phyloP scores from a whole-genome alignment of 1,140 invertebrate species.

The Asobara japonica region DNA sequence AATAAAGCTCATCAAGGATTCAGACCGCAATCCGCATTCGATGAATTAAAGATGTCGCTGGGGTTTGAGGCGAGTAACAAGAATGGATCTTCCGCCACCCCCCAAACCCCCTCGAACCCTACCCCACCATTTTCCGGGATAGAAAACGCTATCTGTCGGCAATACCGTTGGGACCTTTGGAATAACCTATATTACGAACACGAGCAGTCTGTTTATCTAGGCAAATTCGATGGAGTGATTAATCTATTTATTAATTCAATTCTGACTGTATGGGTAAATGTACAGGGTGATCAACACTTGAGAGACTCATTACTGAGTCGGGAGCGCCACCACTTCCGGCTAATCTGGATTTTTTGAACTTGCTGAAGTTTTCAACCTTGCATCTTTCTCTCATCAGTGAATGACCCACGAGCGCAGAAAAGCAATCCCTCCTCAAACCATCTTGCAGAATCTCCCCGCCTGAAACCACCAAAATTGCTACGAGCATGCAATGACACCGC shows the following conservation, averaged over 20 bases:
- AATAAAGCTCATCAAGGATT: conserved; percentile 66
- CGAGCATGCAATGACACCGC: too few species aligned
- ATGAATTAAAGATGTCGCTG: conserved; percentile 67
- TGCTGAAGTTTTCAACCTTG: too few species aligned
- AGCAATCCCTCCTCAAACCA: too few species aligned
- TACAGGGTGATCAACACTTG: background rate
- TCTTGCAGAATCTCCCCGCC: too few species aligned
- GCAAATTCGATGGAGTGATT: background rate
- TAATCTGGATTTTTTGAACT: too few species aligned
- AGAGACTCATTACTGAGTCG: too few species aligned
- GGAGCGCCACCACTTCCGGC: too few species aligned
- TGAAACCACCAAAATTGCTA: too few species aligned
- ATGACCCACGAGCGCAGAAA: too few species aligned
- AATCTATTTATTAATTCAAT: background rate
- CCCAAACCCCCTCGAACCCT: background rate
- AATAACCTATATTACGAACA: conserved; percentile 1
- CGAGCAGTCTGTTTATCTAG: conserved; percentile 1
- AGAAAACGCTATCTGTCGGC: conserved; percentile 6
- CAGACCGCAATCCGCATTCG: conserved; percentile 65
- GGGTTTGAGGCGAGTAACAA: conserved; percentile 55
- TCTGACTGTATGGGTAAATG: background rate
- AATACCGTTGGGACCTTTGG: background rate
- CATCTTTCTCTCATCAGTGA: too few species aligned
- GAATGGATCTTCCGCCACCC: conserved; percentile 50
- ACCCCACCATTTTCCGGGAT: background rate